A percentile compares a stretch with the other conserved stretches of the same genome.
phyloP scores from a whole-genome alignment of 2,797 vertebrate genomes.

The Champsocephalus gunnari region DNA sequence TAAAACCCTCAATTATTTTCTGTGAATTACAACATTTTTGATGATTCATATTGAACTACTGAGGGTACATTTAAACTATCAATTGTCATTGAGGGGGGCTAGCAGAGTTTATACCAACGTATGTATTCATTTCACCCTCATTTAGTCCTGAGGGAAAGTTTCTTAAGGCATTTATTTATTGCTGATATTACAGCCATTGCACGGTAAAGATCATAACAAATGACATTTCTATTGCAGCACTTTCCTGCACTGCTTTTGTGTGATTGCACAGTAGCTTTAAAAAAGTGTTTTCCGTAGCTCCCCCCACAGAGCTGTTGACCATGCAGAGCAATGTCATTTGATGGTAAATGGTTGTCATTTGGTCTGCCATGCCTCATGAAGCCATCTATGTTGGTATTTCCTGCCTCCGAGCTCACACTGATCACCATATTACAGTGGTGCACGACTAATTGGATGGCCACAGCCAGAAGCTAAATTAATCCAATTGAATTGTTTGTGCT shows the following conservation, averaged over 20 bases:
- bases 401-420: slow-evolving; percentile 75
- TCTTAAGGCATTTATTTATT: slow-evolving; percentile 21
- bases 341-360: slow-evolving; percentile 81
- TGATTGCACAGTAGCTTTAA: slow-evolving; percentile 51
- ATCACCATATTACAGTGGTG: slow-evolving; percentile 79
- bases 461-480: slow-evolving; percentile 61
- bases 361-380: slow-evolving; percentile 81
- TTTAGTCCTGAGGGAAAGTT: slow-evolving; percentile 2
- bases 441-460: slow-evolving; percentile 81
- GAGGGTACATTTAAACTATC: background rate
- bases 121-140: slow-evolving; percentile 3
- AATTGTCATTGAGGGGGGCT: background rate
- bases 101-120: background rate
- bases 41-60: slow-evolving; percentile 6
- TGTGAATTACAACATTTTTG: background rate
- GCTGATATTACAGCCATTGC: slow-evolving; percentile 3
- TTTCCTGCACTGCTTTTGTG: slow-evolving; percentile 37
- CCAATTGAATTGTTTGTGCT: slow-evolving; percentile 47
- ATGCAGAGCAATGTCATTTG: slow-evolving; percentile 77
- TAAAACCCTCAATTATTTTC: background rate
- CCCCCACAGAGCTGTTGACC: slow-evolving; percentile 72
- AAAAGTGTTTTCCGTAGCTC: slow-evolving; percentile 48
- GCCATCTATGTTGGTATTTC: slow-evolving; percentile 77
- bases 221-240: slow-evolving; percentile 23
- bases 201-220: slow-evolving; percentile 15